Evolutionary conservation across 1,140 invertebrate species (phyloP).

Genomic region (Protaetia brevitarsis): DNA sequence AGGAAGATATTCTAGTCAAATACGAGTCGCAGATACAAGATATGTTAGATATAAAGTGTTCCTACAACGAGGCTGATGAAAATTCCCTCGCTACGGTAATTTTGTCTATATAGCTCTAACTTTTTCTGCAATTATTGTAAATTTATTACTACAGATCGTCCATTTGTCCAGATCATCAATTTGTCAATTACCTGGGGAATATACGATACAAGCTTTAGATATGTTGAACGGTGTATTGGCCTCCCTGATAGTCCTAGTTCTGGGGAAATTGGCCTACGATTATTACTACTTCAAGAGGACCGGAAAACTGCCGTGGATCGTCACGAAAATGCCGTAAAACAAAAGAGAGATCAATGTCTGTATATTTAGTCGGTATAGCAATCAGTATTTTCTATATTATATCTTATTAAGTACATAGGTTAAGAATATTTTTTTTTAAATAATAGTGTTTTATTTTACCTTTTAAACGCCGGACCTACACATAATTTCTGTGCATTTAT

Average conservation of each 20-base stretch:
- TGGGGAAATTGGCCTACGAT: slow-evolving; percentile 74
- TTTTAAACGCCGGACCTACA: no score
- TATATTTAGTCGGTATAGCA: no score
- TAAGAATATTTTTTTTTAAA: no score
- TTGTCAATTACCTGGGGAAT: slow-evolving; percentile 55
- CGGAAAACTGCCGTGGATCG: slow-evolving; percentile 76
- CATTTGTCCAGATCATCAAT: slow-evolving; percentile 65
- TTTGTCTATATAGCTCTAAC: background rate
- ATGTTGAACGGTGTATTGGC: slow-evolving; percentile 68
- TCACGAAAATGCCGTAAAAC: slow-evolving; percentile 63
- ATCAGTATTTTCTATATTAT: no score
- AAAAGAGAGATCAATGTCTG: background rate
- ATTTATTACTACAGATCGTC: slow-evolving; percentile 59
- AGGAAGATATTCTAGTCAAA: slow-evolving; percentile 64
- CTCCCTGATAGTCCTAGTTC: slow-evolving; percentile 63
- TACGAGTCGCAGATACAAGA: slow-evolving; percentile 68
- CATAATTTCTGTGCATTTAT: no score
- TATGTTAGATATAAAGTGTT: slow-evolving; percentile 63
- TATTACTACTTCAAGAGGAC: slow-evolving; percentile 77
- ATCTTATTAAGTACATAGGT: no score
- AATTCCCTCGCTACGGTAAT: slow-evolving; percentile 60
- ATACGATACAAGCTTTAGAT: slow-evolving; percentile 63
- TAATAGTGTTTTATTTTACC: no score
- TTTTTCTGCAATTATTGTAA: background rate
- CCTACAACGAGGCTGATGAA: slow-evolving; percentile 54